Base-by-base conservation (phyloP, 2,888 invertebrate species). In the Agapetus fuscipes region DNA sequence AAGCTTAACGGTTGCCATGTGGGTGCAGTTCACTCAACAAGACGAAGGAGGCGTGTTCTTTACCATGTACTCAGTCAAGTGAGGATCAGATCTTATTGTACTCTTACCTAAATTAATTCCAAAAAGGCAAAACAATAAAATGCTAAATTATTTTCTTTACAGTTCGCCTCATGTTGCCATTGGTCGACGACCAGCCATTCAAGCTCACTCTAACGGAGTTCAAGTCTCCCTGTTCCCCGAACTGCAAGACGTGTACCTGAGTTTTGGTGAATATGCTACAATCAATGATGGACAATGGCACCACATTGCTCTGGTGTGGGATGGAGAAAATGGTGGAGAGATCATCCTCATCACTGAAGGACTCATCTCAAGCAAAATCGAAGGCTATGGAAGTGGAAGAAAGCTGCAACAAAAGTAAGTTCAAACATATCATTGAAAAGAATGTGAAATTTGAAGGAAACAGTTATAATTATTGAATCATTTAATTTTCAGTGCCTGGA, bases 231-330 rank as follows among this genome's bases (percentile, higher is more conserved):
- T 95, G 13, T 91, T 94, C 73, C 78, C 83, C 17, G 88, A 91
- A 56, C 64, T 87, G 7, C 86, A 87, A 61, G 90, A 91, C 54
- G 85, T 89, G 1, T 93, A 91, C 64, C 65, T 93, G 28, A 86
- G 89, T 51, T 93, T 91, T 62, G 78, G 87, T 36, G 88, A 90
- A 61, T 91, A 87, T 53, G 88, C 93, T 1, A 90, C 90, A 0
- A 83, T 95, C 13, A 95, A 94, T 55, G 94, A 95, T 55, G 94
- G 93, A 3, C 90, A 90, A 56, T 95, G 95, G 95, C 94, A 95
- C 67, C 93, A 94, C 55, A 80, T 94, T 17, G 90, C 91, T 26
- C 74, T 96, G 36, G 84, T 91, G n/a, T 95, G 95, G 94, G 85
- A 90, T 55, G 89, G 93, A 26, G 76, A 74, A 42, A 80, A 82